Base-by-base conservation (phyloP, 1,140 invertebrate genomes). In the Drosophila burlai region DNA sequence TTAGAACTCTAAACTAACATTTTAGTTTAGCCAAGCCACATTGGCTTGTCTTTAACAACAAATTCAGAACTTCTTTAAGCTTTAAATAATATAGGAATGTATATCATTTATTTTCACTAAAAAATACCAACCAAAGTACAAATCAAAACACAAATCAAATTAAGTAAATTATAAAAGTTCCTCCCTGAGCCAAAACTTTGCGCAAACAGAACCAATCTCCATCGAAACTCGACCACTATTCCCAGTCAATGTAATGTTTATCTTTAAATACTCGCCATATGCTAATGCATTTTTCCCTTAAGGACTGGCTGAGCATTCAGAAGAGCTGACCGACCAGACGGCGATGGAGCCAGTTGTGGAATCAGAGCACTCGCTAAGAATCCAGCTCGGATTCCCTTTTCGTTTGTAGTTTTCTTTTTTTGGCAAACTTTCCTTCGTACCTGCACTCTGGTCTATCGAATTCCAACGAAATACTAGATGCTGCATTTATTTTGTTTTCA, bases 401-500 rank as follows among this genome's bases (percentile, higher is more conserved):
- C 34, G n/a, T 18, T 34, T 50, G 31, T 4, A 5, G 16, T 50
- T 18, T 50, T 10, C 9, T 54, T 57, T 57, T 57, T 40, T 24
- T 21, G 54, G 43, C 16, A 49, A 71, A 67, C 60, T 68, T 58
- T 62, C 43, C 15, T 43, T 46, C 43, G 58, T 73, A 86, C 71
- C 76, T 77, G 57, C 38, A 62, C 50, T 65, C 54, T 62, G 76
- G 49, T 65, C 80, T 80, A 86, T 83, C 84, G 79, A 87, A 89
- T 83, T 68, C 11, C 80, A 66, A 68, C 55, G 59, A 42, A 72
- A 83, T 83, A 62, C 85, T 75, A 81, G 65, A 66, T 89, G 82
- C 69, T 81, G 81, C 77, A 90, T 89, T 89, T 84, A 89, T 90
- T 89, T 89, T 90, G 84, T 90, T 90, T 89, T 89, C 83, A 80